Evolutionary conservation across 2,113 vertebrate species (phyloP).

Genomic region (Antechinus stuartii): DNA sequence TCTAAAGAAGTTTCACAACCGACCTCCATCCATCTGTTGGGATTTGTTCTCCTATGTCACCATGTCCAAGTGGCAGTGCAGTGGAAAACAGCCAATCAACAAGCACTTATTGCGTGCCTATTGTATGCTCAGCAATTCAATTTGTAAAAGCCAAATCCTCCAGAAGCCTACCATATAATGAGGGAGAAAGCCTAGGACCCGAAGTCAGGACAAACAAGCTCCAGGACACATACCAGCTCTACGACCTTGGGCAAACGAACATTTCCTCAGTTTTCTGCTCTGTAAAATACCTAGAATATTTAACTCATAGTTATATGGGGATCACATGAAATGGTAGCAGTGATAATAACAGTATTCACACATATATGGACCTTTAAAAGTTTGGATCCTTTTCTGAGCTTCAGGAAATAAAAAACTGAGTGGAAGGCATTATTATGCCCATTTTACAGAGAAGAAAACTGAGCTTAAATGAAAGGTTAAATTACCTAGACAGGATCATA

Average conservation of each 20-base stretch:
- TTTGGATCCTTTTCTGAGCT: background rate
- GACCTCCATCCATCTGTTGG: background rate
- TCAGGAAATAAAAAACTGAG: background rate
- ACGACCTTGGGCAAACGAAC: background rate
- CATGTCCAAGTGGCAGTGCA: background rate
- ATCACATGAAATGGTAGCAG: background rate
- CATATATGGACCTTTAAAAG: background rate
- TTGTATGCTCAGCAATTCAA: background rate
- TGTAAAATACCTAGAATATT: background rate
- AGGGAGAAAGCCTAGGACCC: background rate
- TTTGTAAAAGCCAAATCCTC: too few species aligned
- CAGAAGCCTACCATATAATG: background rate
- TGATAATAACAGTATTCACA: background rate
- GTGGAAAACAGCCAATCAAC: background rate
- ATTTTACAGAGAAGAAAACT: background rate
- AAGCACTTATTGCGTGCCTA: background rate
- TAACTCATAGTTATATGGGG: background rate
- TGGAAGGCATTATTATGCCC: background rate
- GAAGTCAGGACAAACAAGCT: background rate
- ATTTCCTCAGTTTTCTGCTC: background rate
- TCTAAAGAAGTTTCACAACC: slow-evolving; percentile 28
- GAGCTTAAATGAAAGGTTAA: background rate
- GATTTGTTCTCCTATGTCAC: background rate
- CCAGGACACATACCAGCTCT: background rate
- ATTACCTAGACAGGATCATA: background rate